Conservation (phyloP, 2,888 invertebrate species). For the Mimumesa dahlbomi region DNA sequence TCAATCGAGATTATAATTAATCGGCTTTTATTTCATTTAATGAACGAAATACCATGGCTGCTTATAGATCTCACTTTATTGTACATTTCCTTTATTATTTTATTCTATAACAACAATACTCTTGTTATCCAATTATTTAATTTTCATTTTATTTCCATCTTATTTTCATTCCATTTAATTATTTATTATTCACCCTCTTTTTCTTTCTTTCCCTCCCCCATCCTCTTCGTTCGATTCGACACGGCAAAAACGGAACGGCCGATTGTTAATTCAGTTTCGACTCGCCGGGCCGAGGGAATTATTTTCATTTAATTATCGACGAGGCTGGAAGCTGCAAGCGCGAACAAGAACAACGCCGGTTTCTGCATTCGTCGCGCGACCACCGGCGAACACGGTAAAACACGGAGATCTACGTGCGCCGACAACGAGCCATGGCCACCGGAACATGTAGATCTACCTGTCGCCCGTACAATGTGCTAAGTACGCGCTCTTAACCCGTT, state of each 20-base stretch:
- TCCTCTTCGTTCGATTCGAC: too few relatives aligned
- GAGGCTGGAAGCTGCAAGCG: background rate
- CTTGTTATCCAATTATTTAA: too few relatives aligned
- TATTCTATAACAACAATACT: too few relatives aligned
- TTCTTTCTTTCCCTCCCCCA: too few relatives aligned
- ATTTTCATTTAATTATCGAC: background rate
- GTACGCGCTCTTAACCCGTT: background rate
- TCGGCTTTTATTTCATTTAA: slow-evolving; percentile 10
- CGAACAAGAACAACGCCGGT: background rate
- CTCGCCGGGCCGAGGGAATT: background rate
- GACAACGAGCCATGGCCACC: background rate
- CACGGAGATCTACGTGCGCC: background rate
- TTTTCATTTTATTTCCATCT: too few relatives aligned
- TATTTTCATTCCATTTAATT: too few relatives aligned
- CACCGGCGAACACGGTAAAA: background rate
- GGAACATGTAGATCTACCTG: slow-evolving; percentile 1
- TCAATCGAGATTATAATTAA: slow-evolving; percentile 42
- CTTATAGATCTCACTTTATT: too few relatives aligned
- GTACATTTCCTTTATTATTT: too few relatives aligned
- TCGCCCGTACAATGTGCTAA: background rate
- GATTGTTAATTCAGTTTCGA: too few relatives aligned
- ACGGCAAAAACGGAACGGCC: too few relatives aligned
- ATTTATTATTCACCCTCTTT: too few relatives aligned
- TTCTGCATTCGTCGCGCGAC: background rate
- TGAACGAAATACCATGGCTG: too few relatives aligned